Percentiles rank a stretch among this genome's conserved stretches.
Conservation (phyloP, 2,113 vertebrate species). For the Neomonachus schauinslandi region DNA sequence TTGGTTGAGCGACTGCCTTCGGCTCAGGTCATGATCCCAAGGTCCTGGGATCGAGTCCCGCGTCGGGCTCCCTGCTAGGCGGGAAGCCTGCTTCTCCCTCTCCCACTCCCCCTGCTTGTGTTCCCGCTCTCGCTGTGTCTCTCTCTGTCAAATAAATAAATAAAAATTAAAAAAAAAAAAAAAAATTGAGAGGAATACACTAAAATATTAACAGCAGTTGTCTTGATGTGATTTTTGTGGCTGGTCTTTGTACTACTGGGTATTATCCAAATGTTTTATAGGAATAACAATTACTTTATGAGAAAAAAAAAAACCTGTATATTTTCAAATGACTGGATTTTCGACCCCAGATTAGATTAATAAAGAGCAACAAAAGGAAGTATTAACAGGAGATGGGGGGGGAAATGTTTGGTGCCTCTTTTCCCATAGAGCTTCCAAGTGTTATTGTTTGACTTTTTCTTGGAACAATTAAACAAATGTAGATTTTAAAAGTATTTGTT, state of each 20-base stretch:
- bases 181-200: background rate
- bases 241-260: constrained; percentile 30
- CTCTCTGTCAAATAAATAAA: too few relatives aligned
- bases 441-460: constrained; percentile 49
- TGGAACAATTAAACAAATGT: constrained; percentile 37
- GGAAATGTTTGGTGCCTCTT: background rate
- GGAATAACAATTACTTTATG: constrained; percentile 41
- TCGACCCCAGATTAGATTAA: constrained; percentile 34
- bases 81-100: too few relatives aligned
- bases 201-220: background rate
- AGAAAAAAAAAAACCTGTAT: background rate
- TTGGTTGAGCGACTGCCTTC: too few relatives aligned
- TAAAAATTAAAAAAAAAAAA: constrained; percentile 50
- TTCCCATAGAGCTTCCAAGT: background rate
- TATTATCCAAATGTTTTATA: constrained; percentile 30
- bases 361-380: constrained; percentile 27
- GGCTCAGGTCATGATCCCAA: too few relatives aligned
- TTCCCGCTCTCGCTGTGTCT: too few relatives aligned
- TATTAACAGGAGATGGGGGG: background rate
- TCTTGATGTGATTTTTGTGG: constrained; percentile 21
- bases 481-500: constrained; percentile 44
- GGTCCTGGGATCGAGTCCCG: too few relatives aligned
- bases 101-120: too few relatives aligned
- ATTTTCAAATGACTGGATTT: constrained; percentile 45
- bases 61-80: too few relatives aligned